These are phyloP conservation scores for Phyllotreta striolata DNA, from an alignment of 2,888 invertebrate species.

Conservation along the genomic window DNA sequence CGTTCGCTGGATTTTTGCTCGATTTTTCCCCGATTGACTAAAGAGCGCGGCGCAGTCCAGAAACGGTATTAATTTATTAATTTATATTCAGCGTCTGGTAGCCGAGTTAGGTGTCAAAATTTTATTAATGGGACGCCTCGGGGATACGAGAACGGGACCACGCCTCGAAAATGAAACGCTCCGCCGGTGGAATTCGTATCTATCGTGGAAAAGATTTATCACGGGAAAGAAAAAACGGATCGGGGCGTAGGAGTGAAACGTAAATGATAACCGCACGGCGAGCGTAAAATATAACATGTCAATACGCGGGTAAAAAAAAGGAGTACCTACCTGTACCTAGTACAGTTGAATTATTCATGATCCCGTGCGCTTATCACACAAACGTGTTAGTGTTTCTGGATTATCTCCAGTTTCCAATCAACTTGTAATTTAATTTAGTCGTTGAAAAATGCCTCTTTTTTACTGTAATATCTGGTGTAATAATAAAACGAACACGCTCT, in stretches of 20 bases:
- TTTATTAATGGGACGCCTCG: conserved; percentile 58
- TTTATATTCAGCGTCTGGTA: conserved; percentile 61
- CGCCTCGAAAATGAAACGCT: conserved; percentile 51
- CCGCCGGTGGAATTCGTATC: conserved; percentile 51
- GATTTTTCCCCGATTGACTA: conserved; percentile 30
- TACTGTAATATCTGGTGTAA: too few relatives aligned
- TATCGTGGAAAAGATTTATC: conserved; percentile 43
- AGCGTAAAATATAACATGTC: conserved; percentile 49
- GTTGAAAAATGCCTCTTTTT: conserved; percentile 8
- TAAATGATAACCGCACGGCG: conserved; percentile 46
- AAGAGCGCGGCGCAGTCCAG: conserved; percentile 27
- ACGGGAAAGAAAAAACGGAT: conserved; percentile 28
- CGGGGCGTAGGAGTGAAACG: conserved; percentile 47
- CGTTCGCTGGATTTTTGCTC: conserved; percentile 22
- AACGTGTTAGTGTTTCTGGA: conserved; percentile 42
- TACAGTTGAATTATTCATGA: conserved; percentile 49
- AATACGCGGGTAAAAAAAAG: conserved; percentile 37
- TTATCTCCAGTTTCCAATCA: conserved; percentile 20
- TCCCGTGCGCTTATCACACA: conserved; percentile 47
- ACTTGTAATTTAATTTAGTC: conserved; percentile 15
- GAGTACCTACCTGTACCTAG: conserved; percentile 6
- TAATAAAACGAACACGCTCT: too few relatives aligned
- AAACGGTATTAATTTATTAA: conserved; percentile 56
- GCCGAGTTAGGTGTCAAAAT: conserved; percentile 58
- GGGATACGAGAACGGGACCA: conserved; percentile 51